Percentiles rank a stretch among this genome's conserved stretches.
Conservation (phyloP, 1,140 invertebrate genomes). For the Zaprionus vittiger region DNA sequence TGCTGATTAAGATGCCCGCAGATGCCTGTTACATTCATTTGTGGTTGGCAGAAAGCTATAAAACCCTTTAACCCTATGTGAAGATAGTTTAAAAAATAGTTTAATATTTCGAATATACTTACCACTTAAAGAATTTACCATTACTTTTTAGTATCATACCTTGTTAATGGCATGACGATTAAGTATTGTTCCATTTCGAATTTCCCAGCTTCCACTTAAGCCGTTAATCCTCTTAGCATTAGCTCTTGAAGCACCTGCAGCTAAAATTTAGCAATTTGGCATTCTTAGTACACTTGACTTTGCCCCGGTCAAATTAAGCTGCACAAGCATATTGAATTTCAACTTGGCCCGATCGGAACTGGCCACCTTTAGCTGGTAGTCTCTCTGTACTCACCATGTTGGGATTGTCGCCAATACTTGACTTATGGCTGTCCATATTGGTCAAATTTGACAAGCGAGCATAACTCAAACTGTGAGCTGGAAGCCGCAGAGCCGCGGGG, state of each 20-base stretch:
- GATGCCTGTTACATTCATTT: too few species aligned
- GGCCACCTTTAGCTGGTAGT: not conserved
- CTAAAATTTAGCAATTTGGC: not conserved
- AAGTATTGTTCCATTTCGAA: not conserved
- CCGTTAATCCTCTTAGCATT: not conserved
- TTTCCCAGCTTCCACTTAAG: not conserved
- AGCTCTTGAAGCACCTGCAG: not conserved
- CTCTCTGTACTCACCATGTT: not conserved
- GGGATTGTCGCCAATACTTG: constrained; percentile 60
- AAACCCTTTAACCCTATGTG: too few species aligned
- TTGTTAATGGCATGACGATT: not conserved
- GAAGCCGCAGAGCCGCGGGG: constrained; percentile 34
- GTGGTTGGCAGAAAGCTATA: too few species aligned
- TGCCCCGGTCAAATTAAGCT: constrained; percentile 2
- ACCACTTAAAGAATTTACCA: too few species aligned
- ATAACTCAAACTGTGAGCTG: constrained; percentile 68
- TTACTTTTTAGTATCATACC: too few species aligned
- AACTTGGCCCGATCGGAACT: not conserved
- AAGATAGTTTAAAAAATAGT: too few species aligned
- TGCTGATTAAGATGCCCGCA: too few species aligned
- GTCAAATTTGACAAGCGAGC: constrained; percentile 71
- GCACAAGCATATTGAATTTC: constrained; percentile 5
- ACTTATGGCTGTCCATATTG: constrained; percentile 70
- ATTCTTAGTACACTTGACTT: constrained; percentile 11
- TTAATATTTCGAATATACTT: too few species aligned